Conservation (phyloP, 2,888 invertebrate species). For the Cerastis rubricosa region DNA sequence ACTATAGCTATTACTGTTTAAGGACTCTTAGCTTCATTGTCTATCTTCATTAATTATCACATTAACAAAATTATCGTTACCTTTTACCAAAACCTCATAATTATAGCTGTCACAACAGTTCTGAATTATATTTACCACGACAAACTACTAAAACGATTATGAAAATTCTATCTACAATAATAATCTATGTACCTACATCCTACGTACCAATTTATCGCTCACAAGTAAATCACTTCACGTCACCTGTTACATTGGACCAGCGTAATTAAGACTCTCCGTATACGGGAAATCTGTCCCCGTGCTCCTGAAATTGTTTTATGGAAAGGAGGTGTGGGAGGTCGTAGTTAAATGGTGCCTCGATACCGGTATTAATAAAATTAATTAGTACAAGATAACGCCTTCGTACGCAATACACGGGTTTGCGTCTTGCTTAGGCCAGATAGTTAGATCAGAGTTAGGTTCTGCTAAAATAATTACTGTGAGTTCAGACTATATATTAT, state of each 20-base stretch:
- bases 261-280: conserved; percentile 58
- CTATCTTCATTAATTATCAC: too few relatives aligned
- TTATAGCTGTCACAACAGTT: conserved; percentile 9
- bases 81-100: not conserved
- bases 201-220: conserved; percentile 74
- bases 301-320: not conserved
- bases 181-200: conserved; percentile 58
- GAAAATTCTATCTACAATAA: conserved; percentile 61
- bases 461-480: conserved; percentile 28
- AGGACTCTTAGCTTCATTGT: too few relatives aligned
- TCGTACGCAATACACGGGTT: conserved; percentile 59
- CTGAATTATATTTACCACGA: conserved; percentile 15
- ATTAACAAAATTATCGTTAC: not conserved
- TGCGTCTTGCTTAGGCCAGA: conserved; percentile 43
- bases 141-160: conserved; percentile 68
- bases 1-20: too few relatives aligned
- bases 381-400: conserved; percentile 79
- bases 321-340: conserved; percentile 57
- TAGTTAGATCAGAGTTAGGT: conserved; percentile 52
- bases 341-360: conserved; percentile 64
- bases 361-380: conserved; percentile 79
- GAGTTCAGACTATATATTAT: conserved; percentile 14
- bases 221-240: conserved; percentile 77
- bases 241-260: conserved; percentile 75
- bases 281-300: conserved; percentile 27